phyloP scores from a whole-genome alignment of 2,888 invertebrate genomes.

The Cyclophora punctaria region DNA sequence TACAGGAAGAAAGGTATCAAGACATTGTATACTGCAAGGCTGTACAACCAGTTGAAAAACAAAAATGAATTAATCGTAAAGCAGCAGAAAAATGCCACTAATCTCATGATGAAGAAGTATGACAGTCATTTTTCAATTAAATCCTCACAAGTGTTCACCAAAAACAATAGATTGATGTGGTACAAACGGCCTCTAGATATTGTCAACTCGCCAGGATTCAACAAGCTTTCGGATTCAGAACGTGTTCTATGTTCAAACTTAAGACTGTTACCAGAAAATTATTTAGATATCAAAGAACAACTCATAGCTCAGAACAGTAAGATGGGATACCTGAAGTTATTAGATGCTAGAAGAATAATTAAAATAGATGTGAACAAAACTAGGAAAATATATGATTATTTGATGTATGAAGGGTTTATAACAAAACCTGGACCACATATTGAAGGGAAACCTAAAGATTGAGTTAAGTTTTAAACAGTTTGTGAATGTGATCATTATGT shows the following conservation, averaged over 20 bases:
- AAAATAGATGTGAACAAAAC: constrained; percentile 97
- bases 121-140: constrained; percentile 50
- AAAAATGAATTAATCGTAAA: constrained; percentile 74
- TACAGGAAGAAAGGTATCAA: constrained; percentile 82
- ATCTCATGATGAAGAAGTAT: constrained; percentile 50
- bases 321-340: constrained; percentile 81
- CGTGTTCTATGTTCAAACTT: constrained; percentile 84
- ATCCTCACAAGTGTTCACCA: constrained; percentile 28
- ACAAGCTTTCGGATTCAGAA: constrained; percentile 81
- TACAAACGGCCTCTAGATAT: constrained; percentile 75
- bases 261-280: constrained; percentile 85
- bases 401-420: constrained; percentile 82
- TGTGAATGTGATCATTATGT: too few relatives aligned
- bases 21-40: constrained; percentile 75
- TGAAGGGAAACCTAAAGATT: too few relatives aligned
- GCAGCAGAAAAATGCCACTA: constrained; percentile 53
- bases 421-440: constrained; percentile 57
- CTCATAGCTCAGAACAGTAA: constrained; percentile 86
- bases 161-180: constrained; percentile 32
- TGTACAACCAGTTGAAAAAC: constrained; percentile 79
- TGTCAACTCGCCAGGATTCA: constrained; percentile 84
- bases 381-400: constrained; percentile 87
- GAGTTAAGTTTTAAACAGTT: too few relatives aligned
- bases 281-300: constrained; percentile 83
- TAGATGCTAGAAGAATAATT: constrained; percentile 87